Conservation (phyloP, 2,113 vertebrate genomes). For the Neolamprologus sp. region DNA sequence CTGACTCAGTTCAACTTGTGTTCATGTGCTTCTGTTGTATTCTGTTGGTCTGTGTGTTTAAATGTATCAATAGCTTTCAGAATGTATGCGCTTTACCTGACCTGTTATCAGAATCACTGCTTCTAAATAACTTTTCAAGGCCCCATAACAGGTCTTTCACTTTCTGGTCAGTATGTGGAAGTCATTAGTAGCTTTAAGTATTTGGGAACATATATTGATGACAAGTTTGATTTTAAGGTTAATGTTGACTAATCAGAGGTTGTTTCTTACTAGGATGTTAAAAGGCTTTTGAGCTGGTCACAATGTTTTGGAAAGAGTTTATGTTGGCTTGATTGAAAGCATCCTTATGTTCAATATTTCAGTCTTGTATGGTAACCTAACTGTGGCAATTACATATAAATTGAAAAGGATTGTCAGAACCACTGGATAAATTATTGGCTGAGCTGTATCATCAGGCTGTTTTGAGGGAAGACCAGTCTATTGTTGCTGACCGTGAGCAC, state of each 20-base stretch:
- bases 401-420: not conserved
- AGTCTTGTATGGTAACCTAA: not conserved
- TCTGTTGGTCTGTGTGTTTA: not conserved
- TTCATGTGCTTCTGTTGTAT: not conserved
- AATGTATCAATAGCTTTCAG: not conserved
- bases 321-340: not conserved
- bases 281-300: not conserved
- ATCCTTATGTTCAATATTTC: not conserved
- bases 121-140: not conserved
- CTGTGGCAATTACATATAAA: not conserved
- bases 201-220: not conserved
- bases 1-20: not conserved
- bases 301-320: not conserved
- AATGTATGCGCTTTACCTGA: rapidly evolving
- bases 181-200: not conserved
- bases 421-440: not conserved
- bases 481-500: not conserved
- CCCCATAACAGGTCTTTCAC: not conserved
- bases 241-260: not conserved
- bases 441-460: not conserved
- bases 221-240: not conserved
- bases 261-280: not conserved
- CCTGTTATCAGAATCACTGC: not conserved
- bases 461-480: not conserved
- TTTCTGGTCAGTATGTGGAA: not conserved